Conservation (phyloP, 1,140 invertebrate species). For the Caerostris extrusa region DNA sequence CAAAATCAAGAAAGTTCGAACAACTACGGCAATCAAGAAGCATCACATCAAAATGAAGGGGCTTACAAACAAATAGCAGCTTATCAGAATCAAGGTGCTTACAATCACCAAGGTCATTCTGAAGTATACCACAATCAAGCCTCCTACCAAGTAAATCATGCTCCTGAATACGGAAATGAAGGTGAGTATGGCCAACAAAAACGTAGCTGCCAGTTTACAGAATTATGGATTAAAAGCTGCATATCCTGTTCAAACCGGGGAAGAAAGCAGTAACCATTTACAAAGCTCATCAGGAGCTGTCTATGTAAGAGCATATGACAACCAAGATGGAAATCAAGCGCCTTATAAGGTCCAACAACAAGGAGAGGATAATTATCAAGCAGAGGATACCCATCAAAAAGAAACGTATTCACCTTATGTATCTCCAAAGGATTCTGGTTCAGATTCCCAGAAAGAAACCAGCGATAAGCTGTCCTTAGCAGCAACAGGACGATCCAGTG, state of each 20-base stretch:
- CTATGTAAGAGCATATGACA: constrained; percentile 64
- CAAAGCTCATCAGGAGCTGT: constrained; percentile 44
- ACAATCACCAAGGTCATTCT: constrained; percentile 35
- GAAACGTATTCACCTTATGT: constrained; percentile 14
- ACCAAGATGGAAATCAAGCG: constrained; percentile 30
- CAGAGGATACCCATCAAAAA: constrained; percentile 35
- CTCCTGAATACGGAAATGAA: neutral
- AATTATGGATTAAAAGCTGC: constrained; percentile 66
- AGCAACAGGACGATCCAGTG: constrained; percentile 47
- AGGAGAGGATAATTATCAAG: constrained; percentile 17
- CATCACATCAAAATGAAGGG: constrained; percentile 13
- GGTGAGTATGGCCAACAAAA: neutral
- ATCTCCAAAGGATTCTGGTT: neutral
- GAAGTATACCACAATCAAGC: constrained; percentile 55
- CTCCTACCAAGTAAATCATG: constrained; percentile 13
- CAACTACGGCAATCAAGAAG: constrained; percentile 24
- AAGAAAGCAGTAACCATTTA: neutral
- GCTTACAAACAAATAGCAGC: constrained; percentile 21
- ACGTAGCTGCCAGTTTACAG: constrained; percentile 23
- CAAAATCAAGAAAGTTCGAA: neutral
- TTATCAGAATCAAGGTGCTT: constrained; percentile 49
- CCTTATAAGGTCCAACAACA: neutral
- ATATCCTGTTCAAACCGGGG: constrained; percentile 28
- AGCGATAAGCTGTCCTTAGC: neutral
- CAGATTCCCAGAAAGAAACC: neutral